Conservation (phyloP, 2,797 vertebrate genomes). For the Brotogeris chrysoptera region DNA sequence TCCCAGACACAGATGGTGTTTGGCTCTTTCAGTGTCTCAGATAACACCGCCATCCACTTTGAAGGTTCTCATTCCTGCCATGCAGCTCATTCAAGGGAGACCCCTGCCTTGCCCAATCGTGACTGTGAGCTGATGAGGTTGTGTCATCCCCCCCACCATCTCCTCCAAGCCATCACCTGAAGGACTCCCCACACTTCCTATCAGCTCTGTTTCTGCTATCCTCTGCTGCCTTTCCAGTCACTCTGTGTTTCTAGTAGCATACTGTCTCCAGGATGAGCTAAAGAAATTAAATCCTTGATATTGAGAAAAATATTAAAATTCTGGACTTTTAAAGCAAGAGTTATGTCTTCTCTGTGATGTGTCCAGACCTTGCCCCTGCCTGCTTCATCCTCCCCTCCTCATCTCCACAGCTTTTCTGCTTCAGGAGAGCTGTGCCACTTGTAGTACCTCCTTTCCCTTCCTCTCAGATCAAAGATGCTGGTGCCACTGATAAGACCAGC, state of each 20-base stretch:
- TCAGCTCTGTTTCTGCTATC: neutral
- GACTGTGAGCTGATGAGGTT: neutral
- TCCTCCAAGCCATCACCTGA: neutral
- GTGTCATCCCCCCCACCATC: fast-evolving
- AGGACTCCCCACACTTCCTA: fast-evolving
- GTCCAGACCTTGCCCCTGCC: neutral
- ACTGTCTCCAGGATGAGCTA: neutral
- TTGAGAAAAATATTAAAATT: neutral
- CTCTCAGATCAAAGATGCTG: neutral
- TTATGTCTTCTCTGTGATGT: neutral
- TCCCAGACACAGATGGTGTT: neutral
- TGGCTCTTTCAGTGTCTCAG: neutral
- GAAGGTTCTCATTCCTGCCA: neutral
- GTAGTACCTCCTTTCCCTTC: neutral
- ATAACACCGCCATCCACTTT: neutral
- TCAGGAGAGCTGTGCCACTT: neutral
- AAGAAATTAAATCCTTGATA: neutral
- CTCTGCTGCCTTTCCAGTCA: neutral
- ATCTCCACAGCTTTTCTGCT: neutral
- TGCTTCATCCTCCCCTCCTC: neutral
- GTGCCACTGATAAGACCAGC: neutral
- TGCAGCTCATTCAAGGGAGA: neutral
- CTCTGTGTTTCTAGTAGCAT: neutral
- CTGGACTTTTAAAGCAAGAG: neutral
- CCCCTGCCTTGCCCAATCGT: neutral